Evolutionary conservation across 1,140 invertebrate species (phyloP).

Genomic region (Bombus terrestris): DNA sequence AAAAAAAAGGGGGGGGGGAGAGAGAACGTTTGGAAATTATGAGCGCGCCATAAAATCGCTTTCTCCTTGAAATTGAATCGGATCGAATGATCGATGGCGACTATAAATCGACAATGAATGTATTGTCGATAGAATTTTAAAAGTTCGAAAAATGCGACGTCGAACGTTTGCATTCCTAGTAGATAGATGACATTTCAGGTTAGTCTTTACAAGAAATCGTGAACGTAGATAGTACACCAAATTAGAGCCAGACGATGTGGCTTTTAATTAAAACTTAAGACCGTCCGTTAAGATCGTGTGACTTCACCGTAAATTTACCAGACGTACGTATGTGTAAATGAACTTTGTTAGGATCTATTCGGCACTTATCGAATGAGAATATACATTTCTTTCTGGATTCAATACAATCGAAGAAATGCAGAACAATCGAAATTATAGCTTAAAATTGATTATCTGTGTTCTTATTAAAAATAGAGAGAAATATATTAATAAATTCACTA

Average conservation of each 20-base stretch:
- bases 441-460: neutral
- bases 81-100: neutral
- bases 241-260: conserved; percentile 59
- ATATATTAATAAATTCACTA: neutral
- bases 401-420: neutral
- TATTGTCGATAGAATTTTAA: neutral
- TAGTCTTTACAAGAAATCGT: conserved; percentile 40
- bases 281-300: conserved; percentile 55
- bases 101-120: neutral
- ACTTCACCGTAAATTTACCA: conserved; percentile 56
- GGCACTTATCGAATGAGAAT: neutral
- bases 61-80: conserved; percentile 4
- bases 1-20: too few relatives aligned
- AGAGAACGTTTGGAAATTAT: neutral
- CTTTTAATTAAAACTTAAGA: conserved; percentile 69
- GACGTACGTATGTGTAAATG: neutral
- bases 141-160: conserved; percentile 11
- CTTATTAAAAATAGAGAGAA: neutral
- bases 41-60: conserved; percentile 7
- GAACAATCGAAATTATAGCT: neutral
- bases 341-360: neutral
- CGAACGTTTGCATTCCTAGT: neutral
- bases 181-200: neutral
- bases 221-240: conserved; percentile 48
- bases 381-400: neutral